Evolutionary conservation across 2,888 invertebrate species (phyloP).

Genomic region (Hirtodrosophila confusa): DNA sequence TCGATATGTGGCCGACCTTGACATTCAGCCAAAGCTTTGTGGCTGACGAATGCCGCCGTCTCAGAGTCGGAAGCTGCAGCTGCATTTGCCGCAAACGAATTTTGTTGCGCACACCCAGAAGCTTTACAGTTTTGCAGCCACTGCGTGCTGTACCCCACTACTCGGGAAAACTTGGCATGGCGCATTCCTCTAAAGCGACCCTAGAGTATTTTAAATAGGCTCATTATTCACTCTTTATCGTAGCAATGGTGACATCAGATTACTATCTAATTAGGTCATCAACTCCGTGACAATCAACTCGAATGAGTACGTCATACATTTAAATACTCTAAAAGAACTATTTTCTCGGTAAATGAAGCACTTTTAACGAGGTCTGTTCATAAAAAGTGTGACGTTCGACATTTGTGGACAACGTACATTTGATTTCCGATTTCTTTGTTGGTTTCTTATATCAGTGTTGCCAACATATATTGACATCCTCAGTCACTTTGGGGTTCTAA

Average conservation of each 20-base stretch:
- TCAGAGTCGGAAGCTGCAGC: conserved; percentile 10
- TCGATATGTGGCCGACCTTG: conserved; percentile 65
- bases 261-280: conserved; percentile 61
- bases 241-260: conserved; percentile 41
- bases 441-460: too few species aligned
- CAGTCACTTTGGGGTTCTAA: too few species aligned
- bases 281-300: conserved; percentile 1
- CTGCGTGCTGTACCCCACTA: not conserved
- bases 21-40: conserved; percentile 38
- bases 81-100: conserved; percentile 49
- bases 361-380: too few species aligned
- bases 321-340: too few species aligned
- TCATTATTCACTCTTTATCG: conserved; percentile 33
- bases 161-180: conserved; percentile 21
- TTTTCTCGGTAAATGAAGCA: too few species aligned
- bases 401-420: too few species aligned
- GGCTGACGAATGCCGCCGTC: conserved; percentile 26
- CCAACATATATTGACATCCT: too few species aligned
- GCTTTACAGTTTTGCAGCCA: conserved; percentile 43
- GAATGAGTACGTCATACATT: too few species aligned
- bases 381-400: too few species aligned
- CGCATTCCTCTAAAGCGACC: conserved; percentile 40
- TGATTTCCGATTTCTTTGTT: too few species aligned
- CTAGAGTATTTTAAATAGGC: conserved; percentile 55
- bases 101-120: conserved; percentile 11